Base-by-base conservation (phyloP, 2,113 vertebrate genomes). In the Zosterops lateralis region DNA sequence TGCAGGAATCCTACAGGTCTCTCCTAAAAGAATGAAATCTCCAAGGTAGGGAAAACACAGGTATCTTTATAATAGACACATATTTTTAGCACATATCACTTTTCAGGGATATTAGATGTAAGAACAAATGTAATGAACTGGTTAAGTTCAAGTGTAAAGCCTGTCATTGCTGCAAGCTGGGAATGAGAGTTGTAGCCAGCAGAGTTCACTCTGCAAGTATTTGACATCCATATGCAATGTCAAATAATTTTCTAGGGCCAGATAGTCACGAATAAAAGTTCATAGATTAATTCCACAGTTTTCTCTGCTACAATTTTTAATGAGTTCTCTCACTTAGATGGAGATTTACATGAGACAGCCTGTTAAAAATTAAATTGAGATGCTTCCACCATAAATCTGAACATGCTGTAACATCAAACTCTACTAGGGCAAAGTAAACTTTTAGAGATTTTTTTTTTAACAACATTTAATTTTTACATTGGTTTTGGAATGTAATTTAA, bases 181-280 rank as follows among this genome's bases (percentile, higher is more conserved):
- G 36, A 58, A 17, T 36, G 14, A 54, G 15, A 77, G 58, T 12
- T 70, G 74, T 1, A 67, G 32, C 60, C 51, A 93, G 36, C 4
- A 60, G 62, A 87, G 47, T 85, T 91, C 78, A 80, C 21, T 38
- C 74, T 95, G 75, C 38, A 66, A 85, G 77, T 93, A 71, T 93
- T 80, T 95, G 78, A 92, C 91, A 93, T 36, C 74, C 64, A 56
- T 85, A 89, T 7, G 12, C 72, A 92, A 80, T 91, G 89, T 76
- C 87, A 92, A 91, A 95, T 92, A 92, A 96, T 92, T 72, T 95
- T 91, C 78, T 78, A 56, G 87, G 87, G 71, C 72, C 78, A 89
- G 84, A 80, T n/a, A 95, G 72, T 91, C 34, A 87, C 40, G 67
- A 87, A 92, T 83, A 90, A 87, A 95, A 85, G 74, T 90, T 93